A percentile compares a stretch with the other conserved stretches of the same genome.
These are phyloP conservation scores for Fregetta grallaria DNA, from an alignment of 2,113 vertebrate species.

Conservation along the genomic window DNA sequence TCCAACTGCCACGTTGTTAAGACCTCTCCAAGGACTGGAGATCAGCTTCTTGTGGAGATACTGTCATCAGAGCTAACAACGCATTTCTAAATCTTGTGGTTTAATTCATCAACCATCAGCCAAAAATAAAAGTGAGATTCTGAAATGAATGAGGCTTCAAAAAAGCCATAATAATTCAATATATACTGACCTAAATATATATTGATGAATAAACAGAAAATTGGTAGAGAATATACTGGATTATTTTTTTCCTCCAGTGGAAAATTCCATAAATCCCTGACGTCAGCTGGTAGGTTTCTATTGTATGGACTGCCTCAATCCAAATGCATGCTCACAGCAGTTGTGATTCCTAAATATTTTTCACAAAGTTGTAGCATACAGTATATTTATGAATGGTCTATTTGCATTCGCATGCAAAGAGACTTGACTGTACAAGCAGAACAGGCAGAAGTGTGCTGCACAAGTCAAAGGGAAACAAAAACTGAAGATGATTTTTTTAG, in stretches of 20 bases:
- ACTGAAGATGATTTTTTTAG: neutral
- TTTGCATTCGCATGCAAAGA: neutral
- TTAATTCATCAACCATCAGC: neutral
- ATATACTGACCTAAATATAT: neutral
- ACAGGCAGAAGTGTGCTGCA: neutral
- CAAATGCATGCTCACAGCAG: neutral
- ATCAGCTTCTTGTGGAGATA: neutral
- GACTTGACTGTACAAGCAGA: neutral
- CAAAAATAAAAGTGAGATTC: neutral
- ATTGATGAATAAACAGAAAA: neutral
- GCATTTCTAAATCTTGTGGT: neutral
- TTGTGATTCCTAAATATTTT: neutral
- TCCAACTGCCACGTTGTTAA: neutral
- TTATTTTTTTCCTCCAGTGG: neutral
- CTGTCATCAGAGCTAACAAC: neutral
- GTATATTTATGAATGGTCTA: neutral
- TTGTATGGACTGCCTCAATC: neutral
- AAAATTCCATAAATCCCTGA: slow-evolving; percentile 21
- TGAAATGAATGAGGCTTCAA: neutral
- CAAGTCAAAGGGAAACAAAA: neutral
- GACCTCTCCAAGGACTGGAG: neutral
- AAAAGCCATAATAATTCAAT: neutral
- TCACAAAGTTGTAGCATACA: rapidly evolving
- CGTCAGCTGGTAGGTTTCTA: neutral
- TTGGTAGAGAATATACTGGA: neutral